Base-by-base conservation (phyloP, 2,113 vertebrate species). In the Neoarius graeffei region DNA sequence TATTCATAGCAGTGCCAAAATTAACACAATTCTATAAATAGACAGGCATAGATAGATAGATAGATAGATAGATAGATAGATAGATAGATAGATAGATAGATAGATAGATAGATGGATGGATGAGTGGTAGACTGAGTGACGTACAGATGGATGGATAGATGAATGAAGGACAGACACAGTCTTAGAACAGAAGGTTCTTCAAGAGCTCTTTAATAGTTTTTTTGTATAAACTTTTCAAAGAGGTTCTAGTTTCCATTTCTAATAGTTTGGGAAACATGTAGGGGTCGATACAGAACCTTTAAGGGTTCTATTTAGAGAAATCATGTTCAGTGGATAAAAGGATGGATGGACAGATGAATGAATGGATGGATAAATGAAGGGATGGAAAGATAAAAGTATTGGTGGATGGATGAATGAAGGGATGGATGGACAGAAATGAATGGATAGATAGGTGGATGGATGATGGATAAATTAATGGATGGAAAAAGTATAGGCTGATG, bases 11-110 rank as follows among this genome's bases (percentile, higher is more conserved):
- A n/a, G 4, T 77, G 23, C 48, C 48, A 25, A 25, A 25, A 76
- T 13, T 4, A 1, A 13, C 8, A 9, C 0, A 48, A 20, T 74
- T 74, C 35, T 23, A 50, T 23, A 74, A 23, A 74, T 4, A 69
- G n/a, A 30, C 0, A 27, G 13, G 7, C 11, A 42, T 42, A 7
- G 27, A 54, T 54, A 19, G 30, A 71, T 42, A 35, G 30, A 2
- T 5, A 3, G 27, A 35, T 0, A 7, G 14, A 67, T 14, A 13
- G 66, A 27, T 5, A 14, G 10, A 23, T 13, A 6, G 69, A 9
- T 2, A 4, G 1, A 19, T 6, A 1, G n/a, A 10, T 71, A 2
- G 27, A 9, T 0, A 7, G 30, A 20, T 6, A 1, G 2, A 35
- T 0, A 17, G 14, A 67, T 14, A 27, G 64, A 27, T 5, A 27